Conservation (phyloP, 2,797 vertebrate genomes). For the Cottoperca gobio region DNA sequence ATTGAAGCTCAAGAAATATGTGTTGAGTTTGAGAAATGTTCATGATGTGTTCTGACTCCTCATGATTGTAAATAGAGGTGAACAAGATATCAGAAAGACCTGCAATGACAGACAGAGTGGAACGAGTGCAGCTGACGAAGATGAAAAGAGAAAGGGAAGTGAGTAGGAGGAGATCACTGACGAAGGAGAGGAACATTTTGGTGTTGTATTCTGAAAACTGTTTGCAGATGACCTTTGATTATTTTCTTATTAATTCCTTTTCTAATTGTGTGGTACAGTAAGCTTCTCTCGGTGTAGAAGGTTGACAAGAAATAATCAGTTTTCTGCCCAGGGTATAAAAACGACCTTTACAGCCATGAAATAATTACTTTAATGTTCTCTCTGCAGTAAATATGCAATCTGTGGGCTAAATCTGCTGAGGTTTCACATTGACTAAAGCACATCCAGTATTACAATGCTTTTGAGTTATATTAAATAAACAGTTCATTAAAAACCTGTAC, state of each 20-base stretch:
- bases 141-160: background rate
- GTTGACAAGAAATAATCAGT: background rate
- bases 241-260: background rate
- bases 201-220: background rate
- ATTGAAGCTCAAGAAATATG: too few species aligned
- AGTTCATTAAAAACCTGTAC: background rate
- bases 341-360: constrained; percentile 15
- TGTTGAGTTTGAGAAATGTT: background rate
- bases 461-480: constrained; percentile 6
- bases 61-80: background rate
- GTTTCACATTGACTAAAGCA: constrained; percentile 24
- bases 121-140: background rate
- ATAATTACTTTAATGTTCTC: constrained; percentile 3
- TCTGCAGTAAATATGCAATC: constrained; percentile 10
- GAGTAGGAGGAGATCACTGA: constrained; percentile 1
- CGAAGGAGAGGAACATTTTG: background rate
- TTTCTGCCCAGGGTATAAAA: background rate
- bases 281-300: background rate
- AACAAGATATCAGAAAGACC: background rate
- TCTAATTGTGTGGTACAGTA: background rate
- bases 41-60: background rate
- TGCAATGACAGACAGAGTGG: background rate
- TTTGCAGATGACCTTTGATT: constrained; percentile 4
- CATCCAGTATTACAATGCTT: background rate
- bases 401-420: constrained; percentile 25